Conservation (phyloP, 53 echinoderm and acorn worm genomes). For the Arbacia lixula region DNA sequence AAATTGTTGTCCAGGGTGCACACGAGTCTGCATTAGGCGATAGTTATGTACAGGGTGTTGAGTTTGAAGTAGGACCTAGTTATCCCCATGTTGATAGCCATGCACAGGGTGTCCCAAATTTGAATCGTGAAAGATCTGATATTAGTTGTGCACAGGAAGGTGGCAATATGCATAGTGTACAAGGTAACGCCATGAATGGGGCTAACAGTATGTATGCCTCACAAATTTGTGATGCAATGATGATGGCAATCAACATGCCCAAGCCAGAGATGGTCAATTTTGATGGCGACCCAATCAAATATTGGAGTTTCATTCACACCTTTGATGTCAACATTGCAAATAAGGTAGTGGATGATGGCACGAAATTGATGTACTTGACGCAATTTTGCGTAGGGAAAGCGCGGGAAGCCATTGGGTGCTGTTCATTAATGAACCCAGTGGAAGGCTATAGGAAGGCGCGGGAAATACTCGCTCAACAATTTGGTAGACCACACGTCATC, state of each 20-base stretch:
- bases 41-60: too few relatives aligned
- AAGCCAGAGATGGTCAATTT: slow-evolving; percentile 68
- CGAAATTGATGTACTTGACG: slow-evolving; percentile 55
- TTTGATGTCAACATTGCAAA: slow-evolving; percentile 64
- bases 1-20: too few relatives aligned
- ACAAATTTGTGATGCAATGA: slow-evolving; percentile 36
- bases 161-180: too few relatives aligned
- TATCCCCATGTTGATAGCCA: too few relatives aligned
- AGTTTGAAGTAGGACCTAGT: too few relatives aligned
- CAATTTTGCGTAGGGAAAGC: slow-evolving; percentile 68
- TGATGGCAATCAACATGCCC: slow-evolving; percentile 70
- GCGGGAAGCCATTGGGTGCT: slow-evolving; percentile 52
- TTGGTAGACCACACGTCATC: slow-evolving; percentile 67
- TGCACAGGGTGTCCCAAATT: too few relatives aligned
- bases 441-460: slow-evolving; percentile 36
- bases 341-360: slow-evolving; percentile 27
- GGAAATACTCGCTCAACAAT: slow-evolving; percentile 64
- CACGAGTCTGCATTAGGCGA: too few relatives aligned
- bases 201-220: too few relatives aligned
- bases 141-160: too few relatives aligned
- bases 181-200: too few relatives aligned
- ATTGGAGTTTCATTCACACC: slow-evolving; percentile 66
- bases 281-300: slow-evolving; percentile 72
- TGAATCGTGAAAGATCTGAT: too few relatives aligned
- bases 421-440: slow-evolving; percentile 44